These are phyloP conservation scores for Oophaga pumilio DNA, from an alignment of 2,113 vertebrate genomes.

Conservation along the genomic window DNA sequence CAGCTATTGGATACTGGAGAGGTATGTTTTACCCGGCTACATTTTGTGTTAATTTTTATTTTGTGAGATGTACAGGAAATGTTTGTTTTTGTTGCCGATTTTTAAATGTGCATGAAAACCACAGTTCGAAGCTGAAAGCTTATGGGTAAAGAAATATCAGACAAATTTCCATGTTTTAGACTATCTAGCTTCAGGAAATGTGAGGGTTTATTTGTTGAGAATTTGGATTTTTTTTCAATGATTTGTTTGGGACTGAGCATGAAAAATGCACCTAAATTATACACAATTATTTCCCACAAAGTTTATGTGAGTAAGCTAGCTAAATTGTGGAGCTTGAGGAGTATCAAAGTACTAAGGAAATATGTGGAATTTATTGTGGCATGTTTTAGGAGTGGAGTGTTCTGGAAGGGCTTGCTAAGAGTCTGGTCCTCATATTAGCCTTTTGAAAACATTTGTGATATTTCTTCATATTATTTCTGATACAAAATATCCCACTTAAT, in stretches of 20 bases:
- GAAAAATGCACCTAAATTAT: conserved; percentile 10
- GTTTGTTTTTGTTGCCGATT: conserved; percentile 24
- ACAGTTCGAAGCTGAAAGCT: background rate
- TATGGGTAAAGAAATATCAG: background rate
- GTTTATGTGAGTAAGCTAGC: background rate
- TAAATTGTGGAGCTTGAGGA: background rate
- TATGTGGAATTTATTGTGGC: conserved; percentile 4
- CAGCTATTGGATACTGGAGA: background rate
- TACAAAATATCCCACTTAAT: conserved; percentile 12
- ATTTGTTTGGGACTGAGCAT: conserved; percentile 29
- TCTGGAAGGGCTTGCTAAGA: background rate
- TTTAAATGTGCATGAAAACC: conserved; percentile 13
- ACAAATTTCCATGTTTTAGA: background rate
- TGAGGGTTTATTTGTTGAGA: background rate
- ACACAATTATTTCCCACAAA: background rate
- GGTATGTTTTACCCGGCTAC: background rate
- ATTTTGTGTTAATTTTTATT: background rate
- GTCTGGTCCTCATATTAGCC: background rate
- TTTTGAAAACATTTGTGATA: background rate
- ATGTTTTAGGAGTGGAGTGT: conserved; percentile 1
- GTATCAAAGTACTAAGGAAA: conserved; percentile 26
- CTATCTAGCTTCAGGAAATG: conserved; percentile 34
- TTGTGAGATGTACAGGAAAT: background rate
- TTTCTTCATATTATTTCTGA: background rate
- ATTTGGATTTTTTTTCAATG: background rate